Percentiles rank a stretch among this genome's conserved stretches.
These are phyloP conservation scores for Otolemur garnettii DNA, from an alignment of 2,113 vertebrate genomes.

Conservation along the genomic window DNA sequence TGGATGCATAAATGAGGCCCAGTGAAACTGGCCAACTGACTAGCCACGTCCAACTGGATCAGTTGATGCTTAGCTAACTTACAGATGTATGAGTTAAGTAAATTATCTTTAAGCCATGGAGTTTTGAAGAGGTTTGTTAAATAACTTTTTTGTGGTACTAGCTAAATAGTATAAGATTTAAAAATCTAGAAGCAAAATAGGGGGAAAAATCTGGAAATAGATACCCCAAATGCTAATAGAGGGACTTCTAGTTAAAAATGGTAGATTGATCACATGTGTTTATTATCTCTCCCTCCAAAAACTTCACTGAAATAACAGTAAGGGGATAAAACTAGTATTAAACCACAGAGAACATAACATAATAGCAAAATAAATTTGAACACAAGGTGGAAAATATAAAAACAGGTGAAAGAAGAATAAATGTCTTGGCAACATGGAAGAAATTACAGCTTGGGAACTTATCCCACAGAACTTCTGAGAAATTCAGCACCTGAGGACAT, in stretches of 20 bases:
- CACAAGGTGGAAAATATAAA: slow-evolving; percentile 33
- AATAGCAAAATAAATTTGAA: slow-evolving; percentile 52
- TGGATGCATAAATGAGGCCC: background rate
- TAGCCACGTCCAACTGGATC: background rate
- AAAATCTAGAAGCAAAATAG: slow-evolving; percentile 48
- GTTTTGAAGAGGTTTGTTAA: background rate
- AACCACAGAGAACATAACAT: background rate
- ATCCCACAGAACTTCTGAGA: background rate
- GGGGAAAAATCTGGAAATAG: background rate
- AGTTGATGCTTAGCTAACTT: background rate
- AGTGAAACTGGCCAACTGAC: background rate
- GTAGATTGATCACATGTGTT: background rate
- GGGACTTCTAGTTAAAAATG: slow-evolving; percentile 50
- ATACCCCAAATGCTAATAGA: slow-evolving; percentile 15
- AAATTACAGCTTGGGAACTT: slow-evolving; percentile 25
- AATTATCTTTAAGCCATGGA: slow-evolving; percentile 23
- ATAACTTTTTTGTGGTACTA: background rate
- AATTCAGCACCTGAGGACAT: slow-evolving; percentile 5
- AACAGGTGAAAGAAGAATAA: slow-evolving; percentile 9
- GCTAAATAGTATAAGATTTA: slow-evolving; percentile 2
- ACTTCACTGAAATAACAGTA: slow-evolving; percentile 17
- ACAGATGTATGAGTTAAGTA: background rate
- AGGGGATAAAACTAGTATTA: slow-evolving; percentile 40
- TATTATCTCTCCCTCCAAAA: slow-evolving; percentile 1
- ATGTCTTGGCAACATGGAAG: background rate